Evolutionary conservation across 2,113 vertebrate genomes (phyloP), one percentile per base, ranked within the genome.

Genomic region (Murina feae): DNA sequence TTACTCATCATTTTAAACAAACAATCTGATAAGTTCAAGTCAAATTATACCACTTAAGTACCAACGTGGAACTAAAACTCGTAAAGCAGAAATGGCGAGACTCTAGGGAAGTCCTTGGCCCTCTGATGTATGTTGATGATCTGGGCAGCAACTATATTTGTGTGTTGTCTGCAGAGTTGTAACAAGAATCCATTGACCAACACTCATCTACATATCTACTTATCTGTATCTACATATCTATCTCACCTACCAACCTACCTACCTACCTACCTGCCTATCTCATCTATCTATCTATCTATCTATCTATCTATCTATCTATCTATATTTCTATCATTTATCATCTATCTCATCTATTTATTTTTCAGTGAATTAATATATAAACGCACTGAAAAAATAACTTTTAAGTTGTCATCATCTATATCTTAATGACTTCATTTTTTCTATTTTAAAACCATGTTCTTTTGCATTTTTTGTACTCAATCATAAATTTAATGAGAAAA

Each of bases 401-500:
- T 30, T 75, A 75, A 75, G 42, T 75, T 75, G 28, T 75, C 16
- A 23, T 71, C 49, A 28, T 71, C 42, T 58, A 2, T 35, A n/a
- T 10, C 18, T 42, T 16, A 9, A 6, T 58, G 4, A 23, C 32
- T 90, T 86, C 14, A 90, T 39, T 68, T 91, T 28, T 91, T 90
- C 71, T 81, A 47, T 58, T 81, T 86, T 47, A 42, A 91, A 87
- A 63, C 21, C 16, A 49, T 42, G 18, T 4, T 51, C 10, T 53
- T 80, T 74, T 49, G 20, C 23, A 32, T 65, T 17, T 39, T 65
- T 49, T 44, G 49, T 10, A 39, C 4, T 60, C 9, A 51, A 71
- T 76, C 20, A 58, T 76, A 66, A n/a, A 85, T 55, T 78, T 92
- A 55, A 72, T 78, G 11, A 74, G 85, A 97, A 90, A 90, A 47